phyloP scores from a whole-genome alignment of 2,113 vertebrate species.

The Psilopogon haemacephalus region DNA sequence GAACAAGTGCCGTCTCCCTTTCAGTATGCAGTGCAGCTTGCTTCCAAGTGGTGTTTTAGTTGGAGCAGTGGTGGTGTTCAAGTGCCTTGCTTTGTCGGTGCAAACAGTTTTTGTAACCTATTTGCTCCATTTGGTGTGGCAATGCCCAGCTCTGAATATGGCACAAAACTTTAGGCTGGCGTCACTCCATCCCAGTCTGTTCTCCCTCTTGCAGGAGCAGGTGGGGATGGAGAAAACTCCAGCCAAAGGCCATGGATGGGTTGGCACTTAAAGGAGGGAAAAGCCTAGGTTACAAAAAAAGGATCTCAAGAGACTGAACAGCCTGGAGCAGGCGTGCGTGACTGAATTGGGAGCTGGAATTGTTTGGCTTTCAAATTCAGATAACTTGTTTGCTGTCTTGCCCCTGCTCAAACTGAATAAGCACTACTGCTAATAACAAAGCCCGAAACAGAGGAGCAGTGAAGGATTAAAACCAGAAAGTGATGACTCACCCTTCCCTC shows the following conservation, averaged over 20 bases:
- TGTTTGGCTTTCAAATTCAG: constrained; percentile 48
- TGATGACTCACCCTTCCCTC: constrained; percentile 28
- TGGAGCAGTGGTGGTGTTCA: not conserved
- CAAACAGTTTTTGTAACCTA: constrained; percentile 32
- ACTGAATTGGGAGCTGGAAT: constrained; percentile 23
- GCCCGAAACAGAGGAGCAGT: not conserved
- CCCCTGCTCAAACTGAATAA: constrained; percentile 9
- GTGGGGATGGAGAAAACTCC: constrained; percentile 41
- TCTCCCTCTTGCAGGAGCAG: constrained; percentile 38
- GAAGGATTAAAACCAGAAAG: constrained; percentile 43
- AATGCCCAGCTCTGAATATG: not conserved
- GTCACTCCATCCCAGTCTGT: not conserved
- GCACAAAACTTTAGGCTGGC: not conserved
- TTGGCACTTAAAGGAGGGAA: constrained; percentile 7
- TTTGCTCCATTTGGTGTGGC: not conserved
- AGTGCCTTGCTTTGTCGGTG: constrained; percentile 28
- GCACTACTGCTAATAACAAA: constrained; percentile 25
- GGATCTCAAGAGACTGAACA: constrained; percentile 12
- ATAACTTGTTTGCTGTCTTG: constrained; percentile 36
- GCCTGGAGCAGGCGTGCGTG: not conserved
- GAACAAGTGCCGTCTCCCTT: constrained; percentile 26
- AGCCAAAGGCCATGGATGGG: not conserved
- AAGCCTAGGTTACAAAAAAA: constrained; percentile 13
- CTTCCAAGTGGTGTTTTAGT: constrained; percentile 34
- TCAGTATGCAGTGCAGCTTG: constrained; percentile 25